These are phyloP conservation scores for Drosophila cardini DNA, from an alignment of 1,140 invertebrate species.

Conservation along the genomic window DNA sequence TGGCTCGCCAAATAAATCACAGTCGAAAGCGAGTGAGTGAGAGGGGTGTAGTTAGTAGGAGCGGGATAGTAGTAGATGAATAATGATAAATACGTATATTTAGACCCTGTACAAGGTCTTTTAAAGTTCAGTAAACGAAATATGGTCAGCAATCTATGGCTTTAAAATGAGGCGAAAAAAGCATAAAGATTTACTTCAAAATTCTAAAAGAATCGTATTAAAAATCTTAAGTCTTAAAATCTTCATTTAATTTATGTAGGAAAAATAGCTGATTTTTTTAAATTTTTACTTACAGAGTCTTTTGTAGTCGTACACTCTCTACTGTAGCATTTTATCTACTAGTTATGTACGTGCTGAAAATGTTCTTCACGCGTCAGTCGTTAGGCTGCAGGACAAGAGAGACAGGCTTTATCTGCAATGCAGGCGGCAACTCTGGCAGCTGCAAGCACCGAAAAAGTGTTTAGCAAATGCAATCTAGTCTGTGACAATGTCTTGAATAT, in stretches of 20 bases:
- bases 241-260: too few species aligned
- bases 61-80: not conserved
- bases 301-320: too few species aligned
- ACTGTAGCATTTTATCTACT: too few species aligned
- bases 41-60: not conserved
- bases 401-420: conserved; percentile 68
- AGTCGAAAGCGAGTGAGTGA: not conserved
- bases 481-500: conserved; percentile 41
- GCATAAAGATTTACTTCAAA: too few species aligned
- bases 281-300: too few species aligned
- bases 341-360: conserved; percentile 56
- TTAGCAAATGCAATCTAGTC: not conserved
- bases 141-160: too few species aligned
- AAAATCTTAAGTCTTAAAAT: too few species aligned
- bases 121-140: too few species aligned
- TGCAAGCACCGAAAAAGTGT: not conserved
- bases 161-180: too few species aligned
- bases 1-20: conserved; percentile 52
- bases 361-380: conserved; percentile 72
- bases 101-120: not conserved
- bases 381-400: conserved; percentile 50
- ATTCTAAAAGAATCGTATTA: too few species aligned
- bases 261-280: too few species aligned
- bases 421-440: conserved; percentile 43
- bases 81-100: conserved; percentile 62